Base-by-base conservation (phyloP, 1,140 invertebrate species). In the Cylas formicarius region DNA sequence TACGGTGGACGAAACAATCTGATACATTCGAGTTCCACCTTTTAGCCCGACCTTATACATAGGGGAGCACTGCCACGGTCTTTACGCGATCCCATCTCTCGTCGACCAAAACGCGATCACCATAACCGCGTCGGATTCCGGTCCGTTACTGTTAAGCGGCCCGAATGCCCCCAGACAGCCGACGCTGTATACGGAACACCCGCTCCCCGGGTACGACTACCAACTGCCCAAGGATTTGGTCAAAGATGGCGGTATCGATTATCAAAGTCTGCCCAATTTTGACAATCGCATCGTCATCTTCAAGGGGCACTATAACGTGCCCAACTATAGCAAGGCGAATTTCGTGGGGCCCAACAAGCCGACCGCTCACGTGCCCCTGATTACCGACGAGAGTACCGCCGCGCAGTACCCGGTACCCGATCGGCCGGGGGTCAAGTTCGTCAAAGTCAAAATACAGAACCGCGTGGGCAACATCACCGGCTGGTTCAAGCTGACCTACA, bases 41-140 rank as follows among this genome's bases (percentile, higher is more conserved):
- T 72, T 55, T 63, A 92, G 88, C 53, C 88, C 88, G 37, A 95
- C 90, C 1, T 69, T 97, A 11, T 98, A 95, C 67, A 80, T 98
- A 51, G 94, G 94, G 4, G 85, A 96, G 66, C 84, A 91, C 67
- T 72, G 75, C 40, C 78, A 88, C 63, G 89, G 88, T 2, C 67
- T 93, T 2, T 98, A 96, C 67, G 94, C 92, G 0, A 63, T 97
- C 26, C 89, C 89, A 3, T 90, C 91, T 0, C 67, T 94, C 16
- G 90, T 93, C 1, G 92, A 96, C 69, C 82, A 87, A 55, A 82
- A 82, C 42, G 81, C 77, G 7, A 76, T 81, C 8, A 82, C 81
- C 6, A 84, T 86, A 64, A 78, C 78, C 0, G 72, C 75, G 1
- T 73, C 72, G 4, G 73, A 77, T 40, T 58, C 70, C 10, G 76